Percentiles rank a stretch among this genome's conserved stretches.
These are phyloP conservation scores for Lytechinus pictus DNA, from an alignment of 35 echinoderm and acorn worm genomes.

Conservation along the genomic window DNA sequence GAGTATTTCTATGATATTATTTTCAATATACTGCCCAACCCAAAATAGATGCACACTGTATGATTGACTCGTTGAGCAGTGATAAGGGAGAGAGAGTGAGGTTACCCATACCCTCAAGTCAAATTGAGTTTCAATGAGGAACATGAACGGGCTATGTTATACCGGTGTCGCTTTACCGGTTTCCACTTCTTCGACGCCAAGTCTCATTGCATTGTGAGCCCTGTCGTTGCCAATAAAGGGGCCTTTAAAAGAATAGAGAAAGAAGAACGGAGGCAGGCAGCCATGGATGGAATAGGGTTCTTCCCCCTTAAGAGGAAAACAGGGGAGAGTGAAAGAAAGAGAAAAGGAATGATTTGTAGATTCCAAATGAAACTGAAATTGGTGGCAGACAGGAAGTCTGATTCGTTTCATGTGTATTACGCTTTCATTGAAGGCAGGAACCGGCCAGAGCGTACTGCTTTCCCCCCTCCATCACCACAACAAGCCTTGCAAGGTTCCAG, in stretches of 20 bases:
- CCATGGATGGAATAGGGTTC: background rate
- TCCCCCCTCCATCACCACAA: background rate
- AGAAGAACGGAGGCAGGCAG: background rate
- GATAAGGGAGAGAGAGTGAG: slow-evolving; percentile 23
- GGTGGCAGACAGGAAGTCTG: slow-evolving; percentile 26
- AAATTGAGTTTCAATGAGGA: slow-evolving; percentile 30
- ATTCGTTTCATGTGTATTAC: slow-evolving; percentile 21
- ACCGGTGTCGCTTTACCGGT: slow-evolving; percentile 32
- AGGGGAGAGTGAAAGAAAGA: background rate
- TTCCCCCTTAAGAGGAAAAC: background rate
- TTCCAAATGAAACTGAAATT: slow-evolving; percentile 7
- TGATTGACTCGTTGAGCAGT: slow-evolving; percentile 1
- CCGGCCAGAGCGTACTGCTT: background rate
- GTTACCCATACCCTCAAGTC: slow-evolving; percentile 1
- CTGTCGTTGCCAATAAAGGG: slow-evolving; percentile 9
- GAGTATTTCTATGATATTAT: background rate
- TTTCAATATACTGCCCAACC: background rate
- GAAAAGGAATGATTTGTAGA: background rate
- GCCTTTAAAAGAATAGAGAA: slow-evolving; percentile 19
- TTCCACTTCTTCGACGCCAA: slow-evolving; percentile 17
- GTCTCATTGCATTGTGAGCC: slow-evolving; percentile 20
- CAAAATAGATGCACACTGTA: background rate
- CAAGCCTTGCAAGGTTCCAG: background rate
- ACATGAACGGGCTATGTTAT: slow-evolving; percentile 36
- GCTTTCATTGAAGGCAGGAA: background rate